Evolutionary conservation across 2,113 vertebrate species (phyloP), one percentile per base, ranked within the genome.

Genomic region (Eretmochelys imbricata): DNA sequence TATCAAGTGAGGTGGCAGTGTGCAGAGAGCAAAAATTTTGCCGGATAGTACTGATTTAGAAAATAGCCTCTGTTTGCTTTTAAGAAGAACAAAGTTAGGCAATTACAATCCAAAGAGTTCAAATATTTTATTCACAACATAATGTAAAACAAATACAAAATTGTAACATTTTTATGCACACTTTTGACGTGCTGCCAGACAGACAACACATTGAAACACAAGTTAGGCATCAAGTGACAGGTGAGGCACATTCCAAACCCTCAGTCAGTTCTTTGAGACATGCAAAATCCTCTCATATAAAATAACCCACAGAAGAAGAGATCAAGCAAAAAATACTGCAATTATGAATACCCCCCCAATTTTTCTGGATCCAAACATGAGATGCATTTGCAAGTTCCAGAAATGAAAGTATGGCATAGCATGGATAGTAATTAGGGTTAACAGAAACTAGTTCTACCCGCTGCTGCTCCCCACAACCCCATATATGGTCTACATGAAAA

Each of bases 51-150:
- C 65, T 31, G 19, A 85, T 53, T 8, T 38, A 14, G 10, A 57
- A 86, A 92, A 86, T 2, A 54, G 2, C 1, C 72, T 69, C n/a
- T 2, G 3, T 69, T 76, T 76, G 46, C 12, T 17, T 83, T 80
- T 42, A 78, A 57, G 42, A 0, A 55, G 4, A 83, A 89, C 2
- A 85, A 55, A 20, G 1, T 69, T 82, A 69, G 0, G 0, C 1
- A 62, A 38, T 46, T 46, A 76, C 8, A n/a, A 17, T n/a, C 62
- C 14, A n/a, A 69, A 69, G 25, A 46, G 4, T 82, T 79, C 35
- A 89, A 54, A 42, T 76, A 76, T 65, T 76, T 81, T 1, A 42
- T 84, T 81, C 65, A 22, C 25, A 3, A 69, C 49, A 31, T 8
- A 50, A 88, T 76, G 50, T 0, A 50, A 87, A 75, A 10, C 20